phyloP scores from a whole-genome alignment of 2,113 vertebrate genomes.

The Aplodontia rufa region DNA sequence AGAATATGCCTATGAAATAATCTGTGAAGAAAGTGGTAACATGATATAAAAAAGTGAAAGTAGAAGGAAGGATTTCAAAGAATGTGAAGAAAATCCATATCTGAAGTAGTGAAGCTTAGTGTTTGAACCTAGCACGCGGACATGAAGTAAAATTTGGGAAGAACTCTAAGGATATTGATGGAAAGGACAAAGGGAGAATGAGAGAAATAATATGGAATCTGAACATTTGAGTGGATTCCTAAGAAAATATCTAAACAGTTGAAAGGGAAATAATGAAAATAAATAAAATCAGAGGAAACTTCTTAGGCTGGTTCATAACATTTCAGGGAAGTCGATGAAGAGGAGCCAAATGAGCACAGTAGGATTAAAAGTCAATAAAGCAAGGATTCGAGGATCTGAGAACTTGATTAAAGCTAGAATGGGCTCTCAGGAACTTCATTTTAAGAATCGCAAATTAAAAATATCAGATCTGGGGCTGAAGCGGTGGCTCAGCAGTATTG shows the following conservation, averaged over 20 bases:
- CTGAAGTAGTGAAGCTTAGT: not conserved
- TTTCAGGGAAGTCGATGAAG: slow-evolving; percentile 61
- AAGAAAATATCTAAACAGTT: slow-evolving; percentile 41
- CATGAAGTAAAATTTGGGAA: not conserved
- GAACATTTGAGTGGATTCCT: not conserved
- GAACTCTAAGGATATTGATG: not conserved
- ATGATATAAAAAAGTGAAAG: not conserved
- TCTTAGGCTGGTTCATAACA: not conserved
- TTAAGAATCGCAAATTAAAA: slow-evolving; percentile 2
- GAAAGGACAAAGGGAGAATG: not conserved
- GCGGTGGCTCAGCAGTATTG: too few relatives aligned
- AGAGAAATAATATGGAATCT: not conserved
- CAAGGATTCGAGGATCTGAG: slow-evolving; percentile 2
- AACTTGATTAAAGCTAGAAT: slow-evolving; percentile 21
- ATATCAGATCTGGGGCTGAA: not conserved
- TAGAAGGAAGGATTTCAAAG: not conserved
- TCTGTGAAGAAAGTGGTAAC: not conserved
- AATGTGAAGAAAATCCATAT: not conserved
- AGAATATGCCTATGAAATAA: not conserved
- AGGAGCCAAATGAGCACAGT: slow-evolving; percentile 21
- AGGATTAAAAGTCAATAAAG: slow-evolving; percentile 60
- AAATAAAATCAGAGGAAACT: slow-evolving; percentile 10
- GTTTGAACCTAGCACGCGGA: not conserved
- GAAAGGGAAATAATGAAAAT: slow-evolving; percentile 46
- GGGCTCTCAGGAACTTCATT: not conserved